Evolutionary conservation across 2,888 invertebrate genomes (phyloP).

Genomic region (Liodrosophila aerea): DNA sequence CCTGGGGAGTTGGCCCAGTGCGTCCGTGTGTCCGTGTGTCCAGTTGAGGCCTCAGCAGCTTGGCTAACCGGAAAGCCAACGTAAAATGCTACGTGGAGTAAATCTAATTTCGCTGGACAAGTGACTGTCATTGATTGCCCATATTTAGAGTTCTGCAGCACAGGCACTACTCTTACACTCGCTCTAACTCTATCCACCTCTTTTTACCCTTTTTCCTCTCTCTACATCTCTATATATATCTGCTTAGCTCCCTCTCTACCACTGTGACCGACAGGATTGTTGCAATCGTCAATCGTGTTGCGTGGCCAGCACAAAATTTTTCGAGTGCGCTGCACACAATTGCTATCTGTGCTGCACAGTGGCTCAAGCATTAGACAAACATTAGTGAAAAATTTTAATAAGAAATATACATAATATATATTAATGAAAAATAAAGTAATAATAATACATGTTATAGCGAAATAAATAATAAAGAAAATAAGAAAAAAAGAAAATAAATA

Average conservation of each 20-base stretch:
- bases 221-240: not conserved
- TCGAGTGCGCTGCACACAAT: conserved; percentile 46
- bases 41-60: too few species aligned
- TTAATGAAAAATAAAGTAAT: too few species aligned
- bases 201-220: not conserved
- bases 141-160: conserved; percentile 60
- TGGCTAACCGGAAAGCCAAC: conserved; percentile 10
- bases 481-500: too few species aligned
- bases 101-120: conserved; percentile 77
- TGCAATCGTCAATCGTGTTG: conserved; percentile 71
- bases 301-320: conserved; percentile 60
- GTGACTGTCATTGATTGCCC: conserved; percentile 77
- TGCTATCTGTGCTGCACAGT: conserved; percentile 36
- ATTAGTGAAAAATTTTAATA: not conserved
- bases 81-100: conserved; percentile 69
- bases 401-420: not conserved
- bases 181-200: not conserved
- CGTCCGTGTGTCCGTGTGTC: too few species aligned
- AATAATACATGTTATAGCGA: too few species aligned
- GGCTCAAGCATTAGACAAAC: conserved; percentile 1
- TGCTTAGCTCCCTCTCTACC: not conserved
- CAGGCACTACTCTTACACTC: not conserved
- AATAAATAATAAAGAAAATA: too few species aligned
- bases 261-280: conserved; percentile 55
- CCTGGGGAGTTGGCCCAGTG: too few species aligned